These are phyloP conservation scores for Potorous gilbertii DNA, from an alignment of 2,797 vertebrate species.

Conservation along the genomic window DNA sequence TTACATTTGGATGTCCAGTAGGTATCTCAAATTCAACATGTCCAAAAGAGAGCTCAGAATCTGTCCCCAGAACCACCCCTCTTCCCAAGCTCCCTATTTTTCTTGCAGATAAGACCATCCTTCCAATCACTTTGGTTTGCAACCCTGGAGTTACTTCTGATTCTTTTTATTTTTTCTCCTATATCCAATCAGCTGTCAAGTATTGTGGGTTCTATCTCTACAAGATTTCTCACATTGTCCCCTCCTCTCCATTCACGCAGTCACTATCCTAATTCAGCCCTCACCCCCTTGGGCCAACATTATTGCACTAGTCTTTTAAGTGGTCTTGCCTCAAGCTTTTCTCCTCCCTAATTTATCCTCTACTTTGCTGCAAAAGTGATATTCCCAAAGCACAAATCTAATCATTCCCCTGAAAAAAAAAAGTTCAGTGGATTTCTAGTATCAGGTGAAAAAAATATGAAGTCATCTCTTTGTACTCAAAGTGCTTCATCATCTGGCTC, in stretches of 20 bases:
- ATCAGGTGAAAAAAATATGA: background rate
- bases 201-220: background rate
- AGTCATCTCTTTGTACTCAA: background rate
- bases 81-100: background rate
- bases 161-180: background rate
- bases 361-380: background rate
- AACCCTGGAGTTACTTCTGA: background rate
- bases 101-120: background rate
- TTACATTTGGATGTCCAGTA: background rate
- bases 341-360: background rate
- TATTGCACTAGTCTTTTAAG: background rate
- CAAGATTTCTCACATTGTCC: background rate
- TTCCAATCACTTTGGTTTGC: background rate
- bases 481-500: background rate
- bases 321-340: background rate
- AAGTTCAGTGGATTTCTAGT: background rate
- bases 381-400: background rate
- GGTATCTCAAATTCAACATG: background rate
- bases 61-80: background rate
- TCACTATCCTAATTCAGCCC: background rate
- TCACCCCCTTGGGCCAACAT: background rate
- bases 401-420: background rate
- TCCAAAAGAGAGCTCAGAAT: background rate
- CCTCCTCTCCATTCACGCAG: background rate
- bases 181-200: background rate